Conservation (phyloP, 1,140 invertebrate species). For the Cryptotermes secundus region DNA sequence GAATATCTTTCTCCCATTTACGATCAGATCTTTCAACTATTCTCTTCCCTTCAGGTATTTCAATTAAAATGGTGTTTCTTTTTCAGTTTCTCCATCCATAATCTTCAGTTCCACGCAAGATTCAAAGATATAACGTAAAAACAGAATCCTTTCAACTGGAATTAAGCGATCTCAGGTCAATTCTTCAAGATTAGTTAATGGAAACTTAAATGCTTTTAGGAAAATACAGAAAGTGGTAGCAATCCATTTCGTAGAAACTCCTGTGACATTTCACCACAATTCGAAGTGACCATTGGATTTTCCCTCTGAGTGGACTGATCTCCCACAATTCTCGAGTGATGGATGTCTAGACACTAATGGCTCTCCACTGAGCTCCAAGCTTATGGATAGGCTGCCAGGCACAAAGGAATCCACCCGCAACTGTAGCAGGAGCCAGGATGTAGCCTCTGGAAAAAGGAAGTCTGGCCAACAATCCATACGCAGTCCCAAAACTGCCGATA, state of each 20-base stretch:
- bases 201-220: background rate
- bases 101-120: too few species aligned
- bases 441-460: too few species aligned
- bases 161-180: background rate
- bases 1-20: too few species aligned
- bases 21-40: too few species aligned
- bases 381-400: background rate
- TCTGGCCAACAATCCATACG: too few species aligned
- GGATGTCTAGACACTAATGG: background rate
- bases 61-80: too few species aligned
- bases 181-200: background rate
- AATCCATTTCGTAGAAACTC: background rate
- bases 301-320: background rate
- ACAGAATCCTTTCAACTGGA: too few species aligned
- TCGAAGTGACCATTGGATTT: background rate
- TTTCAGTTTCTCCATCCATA: too few species aligned
- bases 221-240: background rate
- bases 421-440: too few species aligned
- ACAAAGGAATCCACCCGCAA: background rate
- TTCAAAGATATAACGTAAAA: too few species aligned
- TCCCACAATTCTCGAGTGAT: background rate
- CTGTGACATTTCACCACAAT: background rate
- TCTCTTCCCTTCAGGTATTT: too few species aligned
- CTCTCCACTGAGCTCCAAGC: background rate
- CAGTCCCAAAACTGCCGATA: too few species aligned